A percentile compares a stretch with the other conserved stretches of the same genome.
Conservation (phyloP, 2,113 vertebrate species). For the Ivindomyrus marchei region DNA sequence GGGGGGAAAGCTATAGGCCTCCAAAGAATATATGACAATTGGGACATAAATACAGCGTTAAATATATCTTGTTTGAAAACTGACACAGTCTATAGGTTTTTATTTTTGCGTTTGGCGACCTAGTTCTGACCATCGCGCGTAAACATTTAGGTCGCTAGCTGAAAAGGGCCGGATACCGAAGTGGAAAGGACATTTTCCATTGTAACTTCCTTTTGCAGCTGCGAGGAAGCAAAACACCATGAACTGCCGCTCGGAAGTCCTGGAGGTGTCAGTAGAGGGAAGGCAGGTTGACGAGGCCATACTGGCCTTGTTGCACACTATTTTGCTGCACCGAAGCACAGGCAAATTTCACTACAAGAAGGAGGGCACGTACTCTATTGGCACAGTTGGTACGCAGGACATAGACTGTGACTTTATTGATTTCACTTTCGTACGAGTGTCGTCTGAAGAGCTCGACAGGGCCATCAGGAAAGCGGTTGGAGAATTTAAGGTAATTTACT, state of each 20-base stretch:
- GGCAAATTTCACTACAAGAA: constrained; percentile 99
- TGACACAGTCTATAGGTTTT: neutral
- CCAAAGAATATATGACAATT: neutral
- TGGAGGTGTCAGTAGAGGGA: constrained; percentile 90
- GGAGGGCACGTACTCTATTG: constrained; percentile 96
- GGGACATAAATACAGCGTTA: neutral
- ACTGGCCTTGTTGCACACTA: constrained; percentile 81
- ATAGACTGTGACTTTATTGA: constrained; percentile 96
- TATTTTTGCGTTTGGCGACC: neutral
- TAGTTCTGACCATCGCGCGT: neutral
- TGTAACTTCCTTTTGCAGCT: constrained; percentile 6
- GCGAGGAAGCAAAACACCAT: constrained; percentile 46
- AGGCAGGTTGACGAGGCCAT: constrained; percentile 93
- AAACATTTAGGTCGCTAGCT: neutral
- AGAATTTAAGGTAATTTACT: constrained; percentile 80
- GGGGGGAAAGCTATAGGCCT: neutral
- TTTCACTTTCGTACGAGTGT: constrained; percentile 84
- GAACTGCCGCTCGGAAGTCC: constrained; percentile 92
- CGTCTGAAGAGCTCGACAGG: constrained; percentile 89
- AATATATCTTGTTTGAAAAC: neutral
- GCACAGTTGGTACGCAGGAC: constrained; percentile 88
- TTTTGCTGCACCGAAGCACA: constrained; percentile 89
- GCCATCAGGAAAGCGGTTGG: constrained; percentile 81
- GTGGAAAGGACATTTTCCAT: constrained; percentile 7
- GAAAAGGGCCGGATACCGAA: neutral